A percentile compares a stretch with the other conserved stretches of the same genome.
Conservation (phyloP, 2,888 invertebrate species). For the Emesis furor region DNA sequence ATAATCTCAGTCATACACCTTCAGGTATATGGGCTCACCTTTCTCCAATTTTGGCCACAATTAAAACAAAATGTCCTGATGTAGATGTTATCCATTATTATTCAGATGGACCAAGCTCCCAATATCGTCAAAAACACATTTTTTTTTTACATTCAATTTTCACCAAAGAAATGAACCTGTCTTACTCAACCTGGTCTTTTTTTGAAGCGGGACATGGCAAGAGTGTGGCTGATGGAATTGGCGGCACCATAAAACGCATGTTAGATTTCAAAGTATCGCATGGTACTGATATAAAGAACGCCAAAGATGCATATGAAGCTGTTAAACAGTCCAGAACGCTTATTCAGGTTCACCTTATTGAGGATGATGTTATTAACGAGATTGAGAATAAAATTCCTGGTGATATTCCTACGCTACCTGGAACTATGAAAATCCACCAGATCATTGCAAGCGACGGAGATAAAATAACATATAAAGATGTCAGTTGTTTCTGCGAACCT, state of each 20-base stretch:
- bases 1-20: neutral
- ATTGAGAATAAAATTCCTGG: neutral
- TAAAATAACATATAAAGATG: neutral
- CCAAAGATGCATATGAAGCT: slow-evolving; percentile 50
- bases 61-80: neutral
- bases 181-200: slow-evolving; percentile 72
- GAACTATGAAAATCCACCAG: no score
- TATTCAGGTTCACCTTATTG: neutral
- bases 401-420: neutral
- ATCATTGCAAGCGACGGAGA: no score
- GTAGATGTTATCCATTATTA: neutral
- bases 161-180: slow-evolving; percentile 34
- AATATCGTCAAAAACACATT: neutral
- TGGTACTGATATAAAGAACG: slow-evolving; percentile 67
- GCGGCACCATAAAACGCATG: slow-evolving; percentile 70
- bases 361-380: neutral
- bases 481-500: slow-evolving; percentile 19
- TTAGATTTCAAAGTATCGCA: slow-evolving; percentile 68
- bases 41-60: neutral
- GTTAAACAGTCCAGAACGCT: neutral
- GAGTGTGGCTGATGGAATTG: slow-evolving; percentile 72
- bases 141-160: neutral
- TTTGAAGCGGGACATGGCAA: slow-evolving; percentile 73
- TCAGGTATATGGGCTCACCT: slow-evolving; percentile 12
- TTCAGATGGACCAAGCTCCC: neutral